Evolutionary conservation across 2,888 invertebrate species (phyloP).

Genomic region (Malthinus flaveolus): DNA sequence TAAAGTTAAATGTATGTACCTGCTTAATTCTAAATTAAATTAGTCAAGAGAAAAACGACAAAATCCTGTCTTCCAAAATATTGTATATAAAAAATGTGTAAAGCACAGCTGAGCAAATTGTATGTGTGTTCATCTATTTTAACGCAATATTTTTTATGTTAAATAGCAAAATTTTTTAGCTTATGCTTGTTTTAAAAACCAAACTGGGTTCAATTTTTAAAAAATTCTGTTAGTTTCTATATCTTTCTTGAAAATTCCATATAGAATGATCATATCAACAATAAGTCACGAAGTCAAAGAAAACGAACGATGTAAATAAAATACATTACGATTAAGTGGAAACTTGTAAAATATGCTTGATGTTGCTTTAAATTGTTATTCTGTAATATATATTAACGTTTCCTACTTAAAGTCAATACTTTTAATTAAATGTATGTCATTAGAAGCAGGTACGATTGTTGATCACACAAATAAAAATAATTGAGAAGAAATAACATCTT

Average conservation of each 20-base stretch:
- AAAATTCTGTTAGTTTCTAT: conserved; percentile 1
- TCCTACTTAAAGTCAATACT: conserved; percentile 57
- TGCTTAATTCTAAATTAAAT: conserved; percentile 36
- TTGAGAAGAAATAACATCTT: background rate
- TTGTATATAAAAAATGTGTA: conserved; percentile 23
- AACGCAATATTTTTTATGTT: background rate
- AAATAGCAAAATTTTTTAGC: conserved; percentile 2
- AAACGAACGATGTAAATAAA: conserved; percentile 4
- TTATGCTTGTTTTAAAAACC: conserved; percentile 3
- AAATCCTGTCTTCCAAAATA: conserved; percentile 50
- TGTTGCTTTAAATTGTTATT: conserved; percentile 27
- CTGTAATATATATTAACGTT: conserved; percentile 40
- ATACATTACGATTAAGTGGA: conserved; percentile 10
- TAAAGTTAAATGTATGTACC: conserved; percentile 27
- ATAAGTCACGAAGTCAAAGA: conserved; percentile 9
- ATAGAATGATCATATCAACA: conserved; percentile 49
- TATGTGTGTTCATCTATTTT: background rate
- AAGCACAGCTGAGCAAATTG: background rate
- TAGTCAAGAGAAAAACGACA: conserved; percentile 27
- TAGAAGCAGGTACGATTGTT: conserved; percentile 27
- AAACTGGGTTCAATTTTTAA: background rate
- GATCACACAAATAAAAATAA: conserved; percentile 5
- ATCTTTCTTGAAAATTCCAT: conserved; percentile 31
- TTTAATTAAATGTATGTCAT: conserved; percentile 35
- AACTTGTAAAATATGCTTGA: background rate